Evolutionary conservation across 2,888 invertebrate species (phyloP), one percentile per base, ranked within the genome.

Genomic region (Lepetodrilus schrolli): DNA sequence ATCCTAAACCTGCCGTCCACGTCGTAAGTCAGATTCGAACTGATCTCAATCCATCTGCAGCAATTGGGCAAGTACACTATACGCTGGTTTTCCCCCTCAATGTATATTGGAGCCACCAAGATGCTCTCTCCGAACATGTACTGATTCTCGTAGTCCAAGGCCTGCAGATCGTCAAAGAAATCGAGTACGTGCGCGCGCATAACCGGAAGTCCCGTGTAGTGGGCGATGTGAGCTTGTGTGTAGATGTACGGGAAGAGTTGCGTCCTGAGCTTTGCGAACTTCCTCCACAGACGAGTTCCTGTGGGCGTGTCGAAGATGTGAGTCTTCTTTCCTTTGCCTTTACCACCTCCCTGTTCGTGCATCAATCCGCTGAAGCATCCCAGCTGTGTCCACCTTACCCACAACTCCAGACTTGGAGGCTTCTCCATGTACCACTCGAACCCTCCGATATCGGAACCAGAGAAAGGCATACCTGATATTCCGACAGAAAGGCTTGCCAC

Each of bases 331-430:
- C 48, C 48, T 4, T 26, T 7, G 13, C 66, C 70, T 37, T 51
- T 30, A 10, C 66, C 66, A 13, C 70, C 65, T 20, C 74, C 71
- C 36, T 71, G 71, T 36, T 66, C 74, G 23, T 71, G 70, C 71
- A 74, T 71, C 20, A 71, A 47, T 17, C 74, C 74, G 21, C 66
- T 68, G 38, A 74, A 74, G 34, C 65, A 23, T 7, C 74, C 74
- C n/a, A 74, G 50, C 49, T 74, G 74, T 34, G 71, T 51, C 74
- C 74, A 74, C 26, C 74, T 47, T 1, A 71, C 68, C 50, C 70
- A 74, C 4, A 74, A 23, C 36, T 74, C 74, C 58, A 50, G 36
- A 1, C 34, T 34, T 5, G 68, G 21, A 2, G 70, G 23, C 21
- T 23, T 20, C n/a, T 26, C 65, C 1, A 49, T 48, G 43, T 71